Evolutionary conservation across 2,113 vertebrate genomes (phyloP).

Genomic region (Campylorhamphus procurvoides): DNA sequence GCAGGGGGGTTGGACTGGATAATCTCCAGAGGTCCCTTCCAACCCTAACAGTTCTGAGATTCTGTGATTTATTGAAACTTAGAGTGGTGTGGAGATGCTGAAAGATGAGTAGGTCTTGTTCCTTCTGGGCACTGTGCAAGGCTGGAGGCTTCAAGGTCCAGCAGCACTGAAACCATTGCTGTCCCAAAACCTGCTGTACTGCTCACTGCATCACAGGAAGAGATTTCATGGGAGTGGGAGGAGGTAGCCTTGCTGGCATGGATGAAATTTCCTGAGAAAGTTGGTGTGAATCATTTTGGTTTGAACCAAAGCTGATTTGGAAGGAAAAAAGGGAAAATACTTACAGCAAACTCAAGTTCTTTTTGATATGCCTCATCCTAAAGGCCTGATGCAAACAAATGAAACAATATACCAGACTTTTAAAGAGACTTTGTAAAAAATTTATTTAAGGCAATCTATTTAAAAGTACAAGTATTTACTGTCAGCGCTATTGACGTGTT

Average conservation of each 20-base stretch:
- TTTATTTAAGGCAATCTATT: background rate
- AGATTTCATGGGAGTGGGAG: background rate
- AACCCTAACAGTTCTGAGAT: background rate
- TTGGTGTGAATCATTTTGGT: background rate
- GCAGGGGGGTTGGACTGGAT: background rate
- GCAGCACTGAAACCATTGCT: background rate
- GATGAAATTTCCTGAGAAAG: background rate
- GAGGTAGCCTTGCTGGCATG: background rate
- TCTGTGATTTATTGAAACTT: background rate
- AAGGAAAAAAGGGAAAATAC: background rate
- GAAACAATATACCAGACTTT: background rate
- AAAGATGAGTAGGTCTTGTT: background rate
- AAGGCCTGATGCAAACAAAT: background rate
- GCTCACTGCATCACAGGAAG: rapidly evolving
- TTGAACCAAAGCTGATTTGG: background rate
- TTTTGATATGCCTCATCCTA: background rate
- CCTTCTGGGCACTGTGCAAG: background rate
- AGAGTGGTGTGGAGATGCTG: rapidly evolving
- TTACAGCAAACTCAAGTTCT: background rate
- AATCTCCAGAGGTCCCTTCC: background rate
- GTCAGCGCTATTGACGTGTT: background rate
- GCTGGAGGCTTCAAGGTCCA: background rate
- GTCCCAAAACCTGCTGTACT: background rate
- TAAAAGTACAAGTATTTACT: background rate
- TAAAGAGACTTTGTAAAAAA: background rate